A percentile compares a stretch with the other conserved stretches of the same genome.
Conservation (phyloP, 1,140 invertebrate genomes). For the Sarcophaga bullata region DNA sequence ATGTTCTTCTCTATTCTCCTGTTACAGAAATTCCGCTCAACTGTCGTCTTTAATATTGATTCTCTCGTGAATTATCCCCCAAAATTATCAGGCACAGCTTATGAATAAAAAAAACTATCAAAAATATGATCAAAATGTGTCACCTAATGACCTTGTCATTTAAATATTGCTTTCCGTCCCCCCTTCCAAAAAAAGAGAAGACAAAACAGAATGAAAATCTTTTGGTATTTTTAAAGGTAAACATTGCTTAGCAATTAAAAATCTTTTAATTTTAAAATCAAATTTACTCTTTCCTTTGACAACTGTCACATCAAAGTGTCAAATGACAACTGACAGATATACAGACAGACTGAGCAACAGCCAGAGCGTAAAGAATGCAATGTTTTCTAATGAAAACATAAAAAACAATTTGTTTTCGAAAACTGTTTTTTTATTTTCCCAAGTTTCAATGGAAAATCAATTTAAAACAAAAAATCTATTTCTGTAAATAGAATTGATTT, state of each 20-base stretch:
- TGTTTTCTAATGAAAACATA: slow-evolving; percentile 3
- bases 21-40: too few species aligned
- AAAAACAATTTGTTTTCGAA: not conserved
- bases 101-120: too few species aligned
- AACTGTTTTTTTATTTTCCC: not conserved
- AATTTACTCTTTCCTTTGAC: not conserved
- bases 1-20: too few species aligned
- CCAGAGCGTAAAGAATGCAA: not conserved
- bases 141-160: too few species aligned
- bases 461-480: not conserved
- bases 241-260: not conserved
- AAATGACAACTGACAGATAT: not conserved
- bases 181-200: too few species aligned
- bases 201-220: too few species aligned
- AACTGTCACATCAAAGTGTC: slow-evolving; percentile 11
- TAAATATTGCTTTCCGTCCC: too few species aligned
- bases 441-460: not conserved
- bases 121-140: too few species aligned
- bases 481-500: not conserved
- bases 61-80: too few species aligned
- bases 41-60: too few species aligned
- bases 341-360: not conserved
- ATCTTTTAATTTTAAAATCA: not conserved
- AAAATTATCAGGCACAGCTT: too few species aligned
- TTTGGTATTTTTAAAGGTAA: not conserved